phyloP scores from a whole-genome alignment of 2,888 invertebrate genomes.

The Ophion obscuratus region DNA sequence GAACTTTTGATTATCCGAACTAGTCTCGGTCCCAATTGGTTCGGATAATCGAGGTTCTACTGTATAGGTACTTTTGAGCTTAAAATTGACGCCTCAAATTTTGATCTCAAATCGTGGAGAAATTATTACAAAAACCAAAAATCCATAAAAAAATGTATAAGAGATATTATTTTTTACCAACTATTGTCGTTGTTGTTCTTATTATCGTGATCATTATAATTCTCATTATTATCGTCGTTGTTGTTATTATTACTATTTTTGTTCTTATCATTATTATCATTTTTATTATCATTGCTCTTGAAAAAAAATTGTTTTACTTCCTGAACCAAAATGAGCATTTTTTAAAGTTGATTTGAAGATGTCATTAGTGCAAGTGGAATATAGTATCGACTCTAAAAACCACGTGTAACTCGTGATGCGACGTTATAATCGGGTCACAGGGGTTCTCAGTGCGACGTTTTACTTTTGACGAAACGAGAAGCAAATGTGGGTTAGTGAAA shows the following conservation, averaged over 20 bases:
- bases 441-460: slow-evolving; percentile 78
- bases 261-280: no score
- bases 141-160: no score
- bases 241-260: no score
- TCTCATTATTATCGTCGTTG: no score
- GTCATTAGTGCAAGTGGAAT: background rate
- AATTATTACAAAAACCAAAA: background rate
- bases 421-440: slow-evolving; percentile 79
- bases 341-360: background rate
- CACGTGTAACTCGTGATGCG: slow-evolving; percentile 50
- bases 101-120: background rate
- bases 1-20: no score
- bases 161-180: no score
- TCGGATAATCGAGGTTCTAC: no score
- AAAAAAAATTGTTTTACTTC: no score
- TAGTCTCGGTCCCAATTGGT: no score
- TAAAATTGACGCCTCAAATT: background rate
- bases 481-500: slow-evolving; percentile 84
- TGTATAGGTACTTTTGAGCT: background rate
- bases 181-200: no score
- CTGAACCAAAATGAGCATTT: background rate
- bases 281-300: no score
- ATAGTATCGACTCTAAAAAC: slow-evolving; percentile 12
- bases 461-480: slow-evolving; percentile 81
- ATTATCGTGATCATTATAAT: no score